Evolutionary conservation across 2,797 vertebrate species (phyloP), one percentile per base, ranked within the genome.

Genomic region (Rhodeus uyekii): DNA sequence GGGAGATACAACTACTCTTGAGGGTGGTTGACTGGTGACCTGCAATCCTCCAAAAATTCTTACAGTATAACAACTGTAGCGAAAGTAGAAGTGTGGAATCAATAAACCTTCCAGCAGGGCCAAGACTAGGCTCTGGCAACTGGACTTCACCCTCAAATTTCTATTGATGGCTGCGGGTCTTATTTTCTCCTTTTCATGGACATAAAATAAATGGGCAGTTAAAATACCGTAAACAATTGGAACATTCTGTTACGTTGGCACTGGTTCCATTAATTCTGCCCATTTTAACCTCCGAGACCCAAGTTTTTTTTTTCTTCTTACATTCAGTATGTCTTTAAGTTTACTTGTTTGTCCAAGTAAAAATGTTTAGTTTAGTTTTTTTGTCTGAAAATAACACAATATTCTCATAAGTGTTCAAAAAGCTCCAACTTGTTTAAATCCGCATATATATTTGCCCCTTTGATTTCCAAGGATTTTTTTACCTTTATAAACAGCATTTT

Each of bases 1-100:
- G 42, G 60, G 46, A 65, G 80, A 75, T 81, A 75, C 82, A 78
- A 60, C 76, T 72, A 46, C 75, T 82, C 32, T 81, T 65, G 69
- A 78, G 60, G 22, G 61, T 55, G 64, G 76, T 82, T 82, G 48
- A 61, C 75, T 79, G 76, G 61, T 50, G 68, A 74, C 71, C 60
- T 55, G 34, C 58, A 81, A 71, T 46, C 36, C 38, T n/a, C 60
- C 69, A 65, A 65, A 39, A n/a, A 71, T 16, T 42, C 60, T 19
- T 39, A 27, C 38, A 61, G 27, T 32, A 22, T 50, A 81, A 53
- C 60, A 81, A 64, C 24, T 29, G 32, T 48, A 64, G 60, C 16
- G 3, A 64, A 65, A 50, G 44, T 39, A 74, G 44, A 36, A 36
- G 24, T 24, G 44, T 64, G 46, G 71, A 75, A 75, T 74, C 34